A percentile compares a stretch with the other conserved stretches of the same genome.
Evolutionary conservation across 2,113 vertebrate genomes (phyloP).

Genomic region (Ploceus nigricollis): DNA sequence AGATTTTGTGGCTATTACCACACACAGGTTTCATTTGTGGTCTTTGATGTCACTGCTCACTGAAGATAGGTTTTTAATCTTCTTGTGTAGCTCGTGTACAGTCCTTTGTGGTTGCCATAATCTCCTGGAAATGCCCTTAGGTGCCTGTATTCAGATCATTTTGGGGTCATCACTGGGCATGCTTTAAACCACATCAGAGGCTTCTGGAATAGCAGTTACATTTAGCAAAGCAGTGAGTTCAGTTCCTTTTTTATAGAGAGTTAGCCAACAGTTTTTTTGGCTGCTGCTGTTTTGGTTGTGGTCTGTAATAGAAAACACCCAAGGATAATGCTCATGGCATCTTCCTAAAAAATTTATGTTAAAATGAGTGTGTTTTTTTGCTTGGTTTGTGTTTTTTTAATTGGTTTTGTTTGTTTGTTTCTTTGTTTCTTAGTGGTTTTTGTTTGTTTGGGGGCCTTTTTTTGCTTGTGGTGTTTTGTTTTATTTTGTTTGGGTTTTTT

Average conservation of each 20-base stretch:
- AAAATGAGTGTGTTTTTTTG: neutral
- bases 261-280: neutral
- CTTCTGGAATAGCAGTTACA: neutral
- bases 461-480: neutral
- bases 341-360: neutral
- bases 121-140: neutral
- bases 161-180: neutral
- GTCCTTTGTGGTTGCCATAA: neutral
- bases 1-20: neutral
- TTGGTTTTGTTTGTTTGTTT: neutral
- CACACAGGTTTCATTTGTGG: neutral
- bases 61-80: neutral
- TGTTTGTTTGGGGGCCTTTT: neutral
- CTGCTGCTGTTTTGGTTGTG: neutral
- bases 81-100: neutral
- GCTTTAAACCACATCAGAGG: neutral
- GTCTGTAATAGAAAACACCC: neutral
- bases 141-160: neutral
- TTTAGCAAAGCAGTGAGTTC: neutral
- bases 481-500: neutral
- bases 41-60: neutral
- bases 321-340: neutral
- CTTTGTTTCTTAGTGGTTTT: neutral
- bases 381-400: neutral
- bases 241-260: neutral